Conservation (phyloP, 2,797 vertebrate species). For the Microcaecilia unicolor region DNA sequence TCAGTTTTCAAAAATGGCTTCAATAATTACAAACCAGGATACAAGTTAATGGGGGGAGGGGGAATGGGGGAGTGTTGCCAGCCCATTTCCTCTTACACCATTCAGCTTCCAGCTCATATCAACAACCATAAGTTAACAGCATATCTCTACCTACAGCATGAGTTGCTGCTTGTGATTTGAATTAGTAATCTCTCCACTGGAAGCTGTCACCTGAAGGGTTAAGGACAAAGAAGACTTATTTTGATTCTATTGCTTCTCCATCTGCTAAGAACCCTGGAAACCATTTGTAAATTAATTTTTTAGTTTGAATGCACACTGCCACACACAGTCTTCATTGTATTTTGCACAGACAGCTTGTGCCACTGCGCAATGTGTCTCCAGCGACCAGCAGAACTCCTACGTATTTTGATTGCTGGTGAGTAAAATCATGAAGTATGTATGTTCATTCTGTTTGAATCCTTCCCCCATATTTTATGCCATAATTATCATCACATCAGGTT, state of each 20-base stretch:
- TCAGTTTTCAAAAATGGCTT: too few relatives aligned
- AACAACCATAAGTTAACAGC: too few relatives aligned
- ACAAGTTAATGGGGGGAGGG: too few relatives aligned
- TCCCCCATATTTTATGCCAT: slow-evolving; percentile 1
- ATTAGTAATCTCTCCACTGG: not conserved
- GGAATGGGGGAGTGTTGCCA: too few relatives aligned
- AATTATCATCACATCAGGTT: slow-evolving; percentile 20
- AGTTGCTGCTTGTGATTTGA: too few relatives aligned
- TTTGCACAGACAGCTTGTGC: slow-evolving; percentile 3
- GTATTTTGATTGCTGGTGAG: slow-evolving; percentile 3
- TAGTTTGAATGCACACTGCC: slow-evolving; percentile 12
- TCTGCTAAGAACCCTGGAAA: slow-evolving; percentile 28
- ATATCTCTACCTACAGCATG: too few relatives aligned
- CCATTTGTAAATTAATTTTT: slow-evolving; percentile 34
- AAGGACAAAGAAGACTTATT: slow-evolving; percentile 7
- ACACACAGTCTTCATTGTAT: not conserved
- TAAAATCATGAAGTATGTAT: slow-evolving; percentile 21
- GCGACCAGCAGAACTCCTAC: slow-evolving; percentile 5
- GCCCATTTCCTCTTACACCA: too few relatives aligned
- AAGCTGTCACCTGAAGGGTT: slow-evolving; percentile 22
- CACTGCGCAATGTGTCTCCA: slow-evolving; percentile 10
- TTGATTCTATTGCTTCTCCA: slow-evolving; percentile 19
- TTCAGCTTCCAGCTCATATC: too few relatives aligned
- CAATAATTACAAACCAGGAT: too few relatives aligned
- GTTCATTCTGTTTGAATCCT: slow-evolving; percentile 10